Conservation (phyloP, 1,140 invertebrate species). For the Antheraea mylitta region DNA sequence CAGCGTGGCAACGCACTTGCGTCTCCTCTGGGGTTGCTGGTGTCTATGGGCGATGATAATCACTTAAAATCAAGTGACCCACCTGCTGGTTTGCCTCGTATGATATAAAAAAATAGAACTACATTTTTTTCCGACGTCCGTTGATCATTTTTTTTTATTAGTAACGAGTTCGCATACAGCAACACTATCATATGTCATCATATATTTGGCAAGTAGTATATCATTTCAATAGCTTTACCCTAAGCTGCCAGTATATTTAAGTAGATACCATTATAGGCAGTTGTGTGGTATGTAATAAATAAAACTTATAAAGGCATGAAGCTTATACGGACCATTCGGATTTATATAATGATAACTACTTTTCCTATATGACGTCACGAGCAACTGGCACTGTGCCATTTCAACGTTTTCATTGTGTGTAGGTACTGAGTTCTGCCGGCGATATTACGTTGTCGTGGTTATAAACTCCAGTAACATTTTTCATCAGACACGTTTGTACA, state of each 20-base stretch:
- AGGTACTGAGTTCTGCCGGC: not conserved
- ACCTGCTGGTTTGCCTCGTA: no score
- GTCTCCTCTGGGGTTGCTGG: no score
- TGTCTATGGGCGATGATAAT: no score
- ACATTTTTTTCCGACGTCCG: no score
- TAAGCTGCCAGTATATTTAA: not conserved
- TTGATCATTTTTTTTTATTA: no score
- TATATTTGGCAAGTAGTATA: not conserved
- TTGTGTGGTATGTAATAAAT: not conserved
- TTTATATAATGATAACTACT: constrained; percentile 2
- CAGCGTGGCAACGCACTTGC: no score
- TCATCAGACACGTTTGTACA: constrained; percentile 16
- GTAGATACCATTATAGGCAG: not conserved
- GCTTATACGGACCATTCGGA: constrained; percentile 1
- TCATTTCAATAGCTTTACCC: not conserved
- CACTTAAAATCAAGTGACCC: no score
- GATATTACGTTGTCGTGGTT: constrained; percentile 13
- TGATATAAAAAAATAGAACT: no score
- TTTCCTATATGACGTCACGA: not conserved
- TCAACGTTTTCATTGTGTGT: constrained; percentile 1
- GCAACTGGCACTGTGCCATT: not conserved
- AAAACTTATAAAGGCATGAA: not conserved
- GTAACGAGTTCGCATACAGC: no score
- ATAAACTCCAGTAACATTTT: constrained; percentile 22
- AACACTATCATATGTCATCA: no score